These are phyloP conservation scores for Tetramorium simillimum DNA, from an alignment of 1,140 invertebrate genomes.

Conservation along the genomic window DNA sequence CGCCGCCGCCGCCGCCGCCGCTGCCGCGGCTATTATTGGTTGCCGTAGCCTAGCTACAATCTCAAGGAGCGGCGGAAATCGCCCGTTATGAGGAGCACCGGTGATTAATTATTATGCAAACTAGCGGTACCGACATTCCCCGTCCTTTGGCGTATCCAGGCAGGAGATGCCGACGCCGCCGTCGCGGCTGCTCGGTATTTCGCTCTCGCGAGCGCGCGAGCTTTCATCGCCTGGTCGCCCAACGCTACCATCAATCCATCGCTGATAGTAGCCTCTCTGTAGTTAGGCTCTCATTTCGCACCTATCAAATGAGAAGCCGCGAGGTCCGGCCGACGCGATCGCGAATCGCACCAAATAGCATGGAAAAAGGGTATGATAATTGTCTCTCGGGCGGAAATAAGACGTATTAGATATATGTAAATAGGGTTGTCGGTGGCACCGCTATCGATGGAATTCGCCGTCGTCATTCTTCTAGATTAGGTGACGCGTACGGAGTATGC, in stretches of 20 bases:
- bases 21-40: conserved; percentile 61
- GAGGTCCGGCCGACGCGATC: background rate
- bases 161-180: conserved; percentile 33
- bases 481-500: background rate
- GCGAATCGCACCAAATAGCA: conserved; percentile 20
- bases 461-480: conserved; percentile 41
- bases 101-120: conserved; percentile 83
- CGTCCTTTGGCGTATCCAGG: conserved; percentile 59
- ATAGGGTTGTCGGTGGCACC: conserved; percentile 28
- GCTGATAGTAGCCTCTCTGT: conserved; percentile 46
- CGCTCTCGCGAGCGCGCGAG: conserved; percentile 4
- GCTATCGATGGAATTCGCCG: conserved; percentile 26
- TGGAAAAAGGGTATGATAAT: conserved; percentile 27
- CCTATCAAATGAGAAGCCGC: conserved; percentile 33
- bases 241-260: conserved; percentile 48
- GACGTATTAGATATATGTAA: conserved; percentile 30
- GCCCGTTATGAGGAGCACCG: conserved; percentile 78
- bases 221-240: conserved; percentile 60
- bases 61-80: conserved; percentile 76
- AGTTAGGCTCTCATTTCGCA: conserved; percentile 48
- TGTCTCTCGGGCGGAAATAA: conserved; percentile 30
- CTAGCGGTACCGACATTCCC: conserved; percentile 74
- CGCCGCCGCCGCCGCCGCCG: background rate
- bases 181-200: conserved; percentile 39
- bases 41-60: conserved; percentile 53